Conservation (phyloP, 53 echinoderm and acorn worm genomes). For the Antedon mediterranea region DNA sequence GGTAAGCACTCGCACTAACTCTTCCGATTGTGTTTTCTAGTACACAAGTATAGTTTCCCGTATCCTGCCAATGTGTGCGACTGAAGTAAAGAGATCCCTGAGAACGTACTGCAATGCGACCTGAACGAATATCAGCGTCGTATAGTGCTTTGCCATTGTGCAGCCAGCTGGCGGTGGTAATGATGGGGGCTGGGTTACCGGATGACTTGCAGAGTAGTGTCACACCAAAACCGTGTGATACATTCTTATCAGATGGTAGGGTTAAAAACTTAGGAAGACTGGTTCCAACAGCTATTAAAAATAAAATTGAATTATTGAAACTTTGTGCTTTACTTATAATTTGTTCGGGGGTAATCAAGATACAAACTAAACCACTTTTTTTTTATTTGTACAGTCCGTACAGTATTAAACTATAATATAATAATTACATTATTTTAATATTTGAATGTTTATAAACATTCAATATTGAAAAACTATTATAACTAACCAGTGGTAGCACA, state of each 20-base stretch:
- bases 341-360: too few relatives aligned
- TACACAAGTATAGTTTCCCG: conserved; percentile 69
- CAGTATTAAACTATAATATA: too few relatives aligned
- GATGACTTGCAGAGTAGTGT: conserved; percentile 35
- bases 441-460: too few relatives aligned
- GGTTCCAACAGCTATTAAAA: conserved; percentile 39
- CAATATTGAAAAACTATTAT: too few relatives aligned
- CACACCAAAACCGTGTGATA: conserved; percentile 20
- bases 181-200: conserved; percentile 43
- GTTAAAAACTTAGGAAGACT: conserved; percentile 45
- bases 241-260: conserved; percentile 25
- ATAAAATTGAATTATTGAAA: background rate
- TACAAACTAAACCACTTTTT: too few relatives aligned
- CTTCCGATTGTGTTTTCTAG: conserved; percentile 54
- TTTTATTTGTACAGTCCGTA: too few relatives aligned
- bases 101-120: conserved; percentile 32
- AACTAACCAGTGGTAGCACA: too few relatives aligned
- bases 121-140: conserved; percentile 29
- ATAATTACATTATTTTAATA: too few relatives aligned
- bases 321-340: too few relatives aligned
- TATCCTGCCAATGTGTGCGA: conserved; percentile 46
- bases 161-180: conserved; percentile 62
- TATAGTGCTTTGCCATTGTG: conserved; percentile 63
- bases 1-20: conserved; percentile 15
- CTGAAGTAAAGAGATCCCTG: conserved; percentile 47